phyloP scores from a whole-genome alignment of 1,140 invertebrate species.

The Magallana angulata region DNA sequence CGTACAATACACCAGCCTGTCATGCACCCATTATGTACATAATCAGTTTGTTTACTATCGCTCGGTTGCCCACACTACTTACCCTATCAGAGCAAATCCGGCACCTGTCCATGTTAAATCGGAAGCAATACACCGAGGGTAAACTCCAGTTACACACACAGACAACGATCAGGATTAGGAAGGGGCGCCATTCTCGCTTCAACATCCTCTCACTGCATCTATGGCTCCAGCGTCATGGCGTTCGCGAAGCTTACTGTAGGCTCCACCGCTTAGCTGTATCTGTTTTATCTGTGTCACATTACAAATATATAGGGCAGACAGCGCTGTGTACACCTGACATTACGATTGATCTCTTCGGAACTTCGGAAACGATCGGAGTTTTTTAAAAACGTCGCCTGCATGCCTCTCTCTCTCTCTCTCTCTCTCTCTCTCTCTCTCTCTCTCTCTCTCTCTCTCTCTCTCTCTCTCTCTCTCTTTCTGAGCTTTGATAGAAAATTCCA shows the following conservation, averaged over 20 bases:
- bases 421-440: no score
- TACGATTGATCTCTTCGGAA: constrained; percentile 24
- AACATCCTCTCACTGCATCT: neutral
- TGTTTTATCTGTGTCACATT: constrained; percentile 14
- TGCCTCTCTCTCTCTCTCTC: no score
- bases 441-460: no score
- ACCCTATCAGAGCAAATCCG: neutral
- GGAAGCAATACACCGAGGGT: neutral
- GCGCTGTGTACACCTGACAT: neutral
- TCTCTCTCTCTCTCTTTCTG: no score
- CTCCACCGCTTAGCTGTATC: neutral
- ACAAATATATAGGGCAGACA: constrained; percentile 1
- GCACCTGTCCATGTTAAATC: neutral
- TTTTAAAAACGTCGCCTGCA: neutral
- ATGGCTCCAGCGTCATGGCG: constrained; percentile 3
- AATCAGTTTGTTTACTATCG: no score
- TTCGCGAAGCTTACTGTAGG: neutral
- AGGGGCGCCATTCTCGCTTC: neutral
- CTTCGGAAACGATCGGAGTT: constrained; percentile 18
- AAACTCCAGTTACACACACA: neutral
- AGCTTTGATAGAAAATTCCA: no score
- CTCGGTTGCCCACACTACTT: neutral
- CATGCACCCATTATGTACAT: no score
- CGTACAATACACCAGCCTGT: no score
- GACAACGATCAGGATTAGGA: neutral